Conservation (phyloP, 2,113 vertebrate species). For the Paramormyrops kingsleyae region DNA sequence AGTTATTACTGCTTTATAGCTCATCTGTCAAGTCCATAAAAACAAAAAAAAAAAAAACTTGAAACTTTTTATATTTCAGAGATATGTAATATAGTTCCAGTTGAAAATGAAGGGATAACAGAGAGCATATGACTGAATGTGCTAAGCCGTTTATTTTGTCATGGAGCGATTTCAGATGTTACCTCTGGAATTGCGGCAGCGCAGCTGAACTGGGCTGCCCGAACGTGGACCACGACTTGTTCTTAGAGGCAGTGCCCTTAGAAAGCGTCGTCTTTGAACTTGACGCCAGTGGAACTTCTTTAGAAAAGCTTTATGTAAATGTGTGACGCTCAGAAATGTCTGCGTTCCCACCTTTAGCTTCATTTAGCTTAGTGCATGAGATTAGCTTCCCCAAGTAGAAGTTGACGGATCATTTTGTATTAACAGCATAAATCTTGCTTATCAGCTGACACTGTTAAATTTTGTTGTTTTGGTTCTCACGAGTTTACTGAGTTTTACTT, state of each 20-base stretch:
- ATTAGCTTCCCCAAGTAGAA: not conserved
- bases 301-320: not conserved
- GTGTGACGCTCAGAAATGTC: not conserved
- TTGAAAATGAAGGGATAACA: not conserved
- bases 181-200: not conserved
- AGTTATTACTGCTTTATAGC: not conserved
- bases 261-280: not conserved
- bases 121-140: slow-evolving; percentile 20
- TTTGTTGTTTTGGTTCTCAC: not conserved
- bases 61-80: slow-evolving; percentile 7
- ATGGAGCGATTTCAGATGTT: not conserved
- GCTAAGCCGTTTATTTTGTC: not conserved
- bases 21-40: not conserved
- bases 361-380: not conserved
- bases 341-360: not conserved
- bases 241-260: not conserved
- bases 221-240: not conserved
- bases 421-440: not conserved
- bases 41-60: not conserved
- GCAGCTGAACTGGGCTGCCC: not conserved
- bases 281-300: not conserved
- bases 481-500: not conserved
- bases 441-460: not conserved
- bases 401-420: not conserved
- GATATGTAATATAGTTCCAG: not conserved